A percentile compares a stretch with the other conserved stretches of the same genome.
These are phyloP conservation scores for Etheostoma spectabile DNA, from an alignment of 2,113 vertebrate genomes.

Conservation along the genomic window DNA sequence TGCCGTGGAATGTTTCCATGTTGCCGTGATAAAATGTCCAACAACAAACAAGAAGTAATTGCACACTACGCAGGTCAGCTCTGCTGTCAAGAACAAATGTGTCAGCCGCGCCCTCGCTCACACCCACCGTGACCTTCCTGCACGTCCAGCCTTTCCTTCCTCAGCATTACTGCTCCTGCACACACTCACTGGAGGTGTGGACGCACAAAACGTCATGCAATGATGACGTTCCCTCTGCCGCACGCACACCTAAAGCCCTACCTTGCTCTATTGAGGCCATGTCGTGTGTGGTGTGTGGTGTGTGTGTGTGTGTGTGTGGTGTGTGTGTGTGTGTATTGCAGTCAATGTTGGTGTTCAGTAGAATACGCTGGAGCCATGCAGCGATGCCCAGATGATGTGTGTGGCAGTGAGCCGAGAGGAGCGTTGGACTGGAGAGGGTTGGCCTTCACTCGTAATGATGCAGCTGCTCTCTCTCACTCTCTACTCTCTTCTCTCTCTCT, in stretches of 20 bases:
- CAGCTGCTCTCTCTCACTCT: constrained; percentile 60
- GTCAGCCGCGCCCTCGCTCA: not conserved
- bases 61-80: not conserved
- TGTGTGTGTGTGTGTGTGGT: too few species aligned
- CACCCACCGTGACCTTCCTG: constrained; percentile 47
- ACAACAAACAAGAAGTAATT: constrained; percentile 2
- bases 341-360: constrained; percentile 39
- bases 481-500: not conserved
- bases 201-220: not conserved
- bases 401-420: constrained; percentile 32
- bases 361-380: constrained; percentile 41
- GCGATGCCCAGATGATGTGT: constrained; percentile 46
- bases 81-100: constrained; percentile 5
- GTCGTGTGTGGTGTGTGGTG: not conserved
- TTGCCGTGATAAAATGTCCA: not conserved
- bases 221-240: not conserved
- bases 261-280: not conserved
- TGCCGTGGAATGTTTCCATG: not conserved
- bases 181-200: constrained; percentile 22
- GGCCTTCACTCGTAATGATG: constrained; percentile 49
- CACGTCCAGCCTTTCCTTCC: constrained; percentile 53
- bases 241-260: not conserved
- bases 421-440: constrained; percentile 28
- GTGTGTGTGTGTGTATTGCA: constrained; percentile 11
- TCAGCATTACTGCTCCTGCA: constrained; percentile 3